Conservation (phyloP, 2,888 invertebrate species). For the Hemicrepidius hirtus region DNA sequence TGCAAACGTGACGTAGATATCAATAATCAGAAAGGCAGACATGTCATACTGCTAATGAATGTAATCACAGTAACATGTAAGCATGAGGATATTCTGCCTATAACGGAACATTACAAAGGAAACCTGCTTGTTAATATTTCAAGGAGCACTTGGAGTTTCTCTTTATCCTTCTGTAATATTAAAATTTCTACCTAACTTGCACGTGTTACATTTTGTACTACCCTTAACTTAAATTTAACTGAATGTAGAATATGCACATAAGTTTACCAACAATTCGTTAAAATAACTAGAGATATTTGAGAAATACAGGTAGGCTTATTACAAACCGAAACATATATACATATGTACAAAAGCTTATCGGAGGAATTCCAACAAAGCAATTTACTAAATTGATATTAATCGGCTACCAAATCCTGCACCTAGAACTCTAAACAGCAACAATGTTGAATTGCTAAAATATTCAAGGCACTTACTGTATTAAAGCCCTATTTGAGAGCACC, state of each 20-base stretch:
- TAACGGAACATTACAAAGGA: conserved; percentile 15
- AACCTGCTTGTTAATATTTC: conserved; percentile 30
- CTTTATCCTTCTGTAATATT: conserved; percentile 21
- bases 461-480: not conserved
- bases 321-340: not conserved
- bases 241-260: not conserved
- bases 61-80: conserved; percentile 48
- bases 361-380: not conserved
- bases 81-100: conserved; percentile 23
- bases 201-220: conserved; percentile 22
- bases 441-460: conserved; percentile 5
- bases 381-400: conserved; percentile 1
- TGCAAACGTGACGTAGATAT: conserved; percentile 27
- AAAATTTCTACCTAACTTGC: conserved; percentile 28
- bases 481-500: not conserved
- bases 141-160: conserved; percentile 18
- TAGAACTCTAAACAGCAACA: conserved; percentile 1
- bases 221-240: conserved; percentile 9
- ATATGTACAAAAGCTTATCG: too few species aligned
- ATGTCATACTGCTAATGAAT: conserved; percentile 51
- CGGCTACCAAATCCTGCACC: not conserved
- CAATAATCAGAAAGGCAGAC: conserved; percentile 43
- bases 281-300: not conserved
- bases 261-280: not conserved
- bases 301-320: not conserved